phyloP scores from a whole-genome alignment of 2,888 invertebrate species.

The Tachina lurida region DNA sequence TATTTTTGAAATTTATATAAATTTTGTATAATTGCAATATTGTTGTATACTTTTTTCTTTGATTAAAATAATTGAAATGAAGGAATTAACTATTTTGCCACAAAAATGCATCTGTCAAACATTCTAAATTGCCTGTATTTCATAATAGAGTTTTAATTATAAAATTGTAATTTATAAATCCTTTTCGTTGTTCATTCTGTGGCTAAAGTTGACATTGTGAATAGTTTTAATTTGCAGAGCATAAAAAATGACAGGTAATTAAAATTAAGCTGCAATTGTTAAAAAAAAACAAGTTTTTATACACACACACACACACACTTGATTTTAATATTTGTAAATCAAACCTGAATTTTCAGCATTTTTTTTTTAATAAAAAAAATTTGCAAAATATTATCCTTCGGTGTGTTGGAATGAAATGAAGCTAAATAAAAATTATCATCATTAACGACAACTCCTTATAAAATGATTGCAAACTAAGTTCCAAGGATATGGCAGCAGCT shows the following conservation, averaged over 20 bases:
- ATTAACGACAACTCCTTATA: not conserved
- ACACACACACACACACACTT: not conserved
- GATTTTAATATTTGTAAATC: not conserved
- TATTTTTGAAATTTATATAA: too few species aligned
- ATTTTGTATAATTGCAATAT: too few species aligned
- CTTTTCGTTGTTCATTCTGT: slow-evolving; percentile 1
- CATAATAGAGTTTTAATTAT: slow-evolving; percentile 40
- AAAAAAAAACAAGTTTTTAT: not conserved
- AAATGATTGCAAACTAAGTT: slow-evolving; percentile 11
- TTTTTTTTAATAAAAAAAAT: not conserved
- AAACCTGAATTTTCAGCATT: not conserved
- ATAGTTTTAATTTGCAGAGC: slow-evolving; percentile 43
- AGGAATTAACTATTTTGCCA: not conserved
- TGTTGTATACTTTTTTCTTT: too few species aligned
- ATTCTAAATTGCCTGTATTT: slow-evolving; percentile 40
- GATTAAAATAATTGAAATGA: not conserved
- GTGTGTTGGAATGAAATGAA: too few species aligned
- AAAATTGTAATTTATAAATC: slow-evolving; percentile 32
- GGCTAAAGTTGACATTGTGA: slow-evolving; percentile 21
- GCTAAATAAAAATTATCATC: not conserved
- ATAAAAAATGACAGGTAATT: slow-evolving; percentile 69
- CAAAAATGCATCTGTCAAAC: slow-evolving; percentile 40
- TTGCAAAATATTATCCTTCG: not conserved
- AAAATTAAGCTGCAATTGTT: slow-evolving; percentile 46
- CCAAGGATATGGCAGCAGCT: not conserved